These are phyloP conservation scores for Thomomys bottae DNA, from an alignment of 2,113 vertebrate species.

Conservation along the genomic window DNA sequence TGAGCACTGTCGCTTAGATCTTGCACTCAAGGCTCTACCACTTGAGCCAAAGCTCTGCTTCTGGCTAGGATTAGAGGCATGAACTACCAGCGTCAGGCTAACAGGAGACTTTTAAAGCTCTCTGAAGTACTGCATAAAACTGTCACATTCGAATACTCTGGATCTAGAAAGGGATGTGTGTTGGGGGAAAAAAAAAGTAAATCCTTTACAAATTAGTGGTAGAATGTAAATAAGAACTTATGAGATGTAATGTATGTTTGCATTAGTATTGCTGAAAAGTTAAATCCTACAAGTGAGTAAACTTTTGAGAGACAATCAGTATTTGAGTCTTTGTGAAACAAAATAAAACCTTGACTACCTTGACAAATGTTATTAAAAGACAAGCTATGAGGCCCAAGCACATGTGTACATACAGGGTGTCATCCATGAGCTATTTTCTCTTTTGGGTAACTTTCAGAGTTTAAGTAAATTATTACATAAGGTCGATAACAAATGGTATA, in stretches of 20 bases:
- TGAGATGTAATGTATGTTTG: background rate
- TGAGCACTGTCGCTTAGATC: too few species aligned
- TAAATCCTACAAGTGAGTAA: background rate
- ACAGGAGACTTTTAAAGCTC: background rate
- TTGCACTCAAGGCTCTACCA: too few species aligned
- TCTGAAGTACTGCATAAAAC: background rate
- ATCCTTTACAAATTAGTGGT: background rate
- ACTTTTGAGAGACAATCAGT: background rate
- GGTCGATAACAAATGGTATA: background rate
- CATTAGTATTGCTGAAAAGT: background rate
- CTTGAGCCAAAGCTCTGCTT: too few species aligned
- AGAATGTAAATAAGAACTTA: background rate
- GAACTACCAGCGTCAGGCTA: background rate
- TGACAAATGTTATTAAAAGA: background rate
- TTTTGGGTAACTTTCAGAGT: background rate
- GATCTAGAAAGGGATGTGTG: background rate
- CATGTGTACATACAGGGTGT: background rate
- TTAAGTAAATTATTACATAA: background rate
- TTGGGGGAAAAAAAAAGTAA: background rate
- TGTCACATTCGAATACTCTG: background rate
- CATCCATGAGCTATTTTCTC: background rate
- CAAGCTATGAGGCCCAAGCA: background rate
- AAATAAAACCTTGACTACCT: background rate
- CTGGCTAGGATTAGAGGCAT: too few species aligned
- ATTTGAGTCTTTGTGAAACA: conserved; percentile 28